A percentile compares a stretch with the other conserved stretches of the same genome.
These are phyloP conservation scores for Hafferia zeledoni DNA, from an alignment of 2,797 vertebrate species.

Conservation along the genomic window DNA sequence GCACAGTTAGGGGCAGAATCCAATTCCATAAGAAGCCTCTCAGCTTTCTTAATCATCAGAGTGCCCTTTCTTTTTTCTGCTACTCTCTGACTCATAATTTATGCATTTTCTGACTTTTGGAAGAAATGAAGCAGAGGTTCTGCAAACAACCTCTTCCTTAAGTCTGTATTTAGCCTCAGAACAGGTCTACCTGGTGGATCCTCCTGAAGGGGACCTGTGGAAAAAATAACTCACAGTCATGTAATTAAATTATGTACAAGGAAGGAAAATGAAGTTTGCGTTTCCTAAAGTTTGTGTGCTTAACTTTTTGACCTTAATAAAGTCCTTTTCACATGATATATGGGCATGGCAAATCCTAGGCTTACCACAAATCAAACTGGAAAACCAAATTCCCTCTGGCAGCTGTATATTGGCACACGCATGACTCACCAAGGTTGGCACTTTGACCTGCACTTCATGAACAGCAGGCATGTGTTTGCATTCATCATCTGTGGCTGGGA, in stretches of 20 bases:
- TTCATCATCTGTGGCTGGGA: neutral
- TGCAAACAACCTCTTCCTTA: slow-evolving; percentile 15
- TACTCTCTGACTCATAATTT: slow-evolving; percentile 23
- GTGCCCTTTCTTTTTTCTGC: neutral
- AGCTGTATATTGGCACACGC: neutral
- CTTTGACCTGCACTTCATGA: neutral
- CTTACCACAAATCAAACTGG: slow-evolving; percentile 29
- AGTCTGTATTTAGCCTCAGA: neutral
- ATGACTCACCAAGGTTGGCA: slow-evolving; percentile 30
- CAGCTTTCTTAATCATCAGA: slow-evolving; percentile 21
- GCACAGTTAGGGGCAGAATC: neutral
- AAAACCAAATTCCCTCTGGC: neutral
- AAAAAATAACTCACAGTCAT: slow-evolving; percentile 1
- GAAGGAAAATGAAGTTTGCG: neutral
- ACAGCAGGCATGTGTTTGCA: neutral
- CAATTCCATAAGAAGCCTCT: neutral
- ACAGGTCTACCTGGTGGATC: neutral
- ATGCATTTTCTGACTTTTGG: slow-evolving; percentile 10
- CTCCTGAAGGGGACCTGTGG: neutral
- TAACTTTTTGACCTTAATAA: slow-evolving; percentile 57
- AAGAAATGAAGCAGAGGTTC: slow-evolving; percentile 19
- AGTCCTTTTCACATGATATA: slow-evolving; percentile 6
- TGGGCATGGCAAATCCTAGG: neutral
- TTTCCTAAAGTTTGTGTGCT: slow-evolving; percentile 34
- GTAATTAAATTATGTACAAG: slow-evolving; percentile 23